A percentile compares a stretch with the other conserved stretches of the same genome.
Evolutionary conservation across 2,888 invertebrate genomes (phyloP).

Genomic region (Cosmia trapezina): DNA sequence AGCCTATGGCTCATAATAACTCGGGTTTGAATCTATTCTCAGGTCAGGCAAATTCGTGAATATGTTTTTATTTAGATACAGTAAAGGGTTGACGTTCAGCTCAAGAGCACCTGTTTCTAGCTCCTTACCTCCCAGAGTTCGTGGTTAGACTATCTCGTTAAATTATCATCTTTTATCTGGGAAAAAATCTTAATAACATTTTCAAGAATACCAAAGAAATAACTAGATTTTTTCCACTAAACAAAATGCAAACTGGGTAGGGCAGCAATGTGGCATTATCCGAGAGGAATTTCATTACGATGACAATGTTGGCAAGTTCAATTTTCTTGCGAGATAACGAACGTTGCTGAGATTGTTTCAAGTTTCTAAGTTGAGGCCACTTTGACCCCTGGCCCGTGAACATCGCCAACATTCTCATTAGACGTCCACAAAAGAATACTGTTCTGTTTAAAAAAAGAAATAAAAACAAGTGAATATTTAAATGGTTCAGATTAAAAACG

Average conservation of each 20-base stretch:
- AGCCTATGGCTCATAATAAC: not conserved
- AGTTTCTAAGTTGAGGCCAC: constrained; percentile 82
- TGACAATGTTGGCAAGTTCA: constrained; percentile 86
- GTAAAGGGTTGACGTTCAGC: constrained; percentile 28
- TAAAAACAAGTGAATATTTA: constrained; percentile 69
- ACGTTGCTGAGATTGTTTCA: constrained; percentile 85
- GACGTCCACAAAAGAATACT: constrained; percentile 79
- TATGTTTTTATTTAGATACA: constrained; percentile 18
- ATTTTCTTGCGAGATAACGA: constrained; percentile 85
- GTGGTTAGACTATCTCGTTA: constrained; percentile 30
- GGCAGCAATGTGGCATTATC: constrained; percentile 67
- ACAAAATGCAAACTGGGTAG: constrained; percentile 58
- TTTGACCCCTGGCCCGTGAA: constrained; percentile 87
- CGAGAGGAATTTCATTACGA: constrained; percentile 86
- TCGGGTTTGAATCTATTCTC: not conserved
- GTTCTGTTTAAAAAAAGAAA: constrained; percentile 73
- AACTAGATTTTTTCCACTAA: constrained; percentile 47
- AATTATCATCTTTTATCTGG: constrained; percentile 34
- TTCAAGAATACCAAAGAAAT: constrained; percentile 37
- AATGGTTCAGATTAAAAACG: constrained; percentile 61
- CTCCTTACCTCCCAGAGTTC: constrained; percentile 10
- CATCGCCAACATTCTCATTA: constrained; percentile 84
- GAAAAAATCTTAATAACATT: constrained; percentile 48
- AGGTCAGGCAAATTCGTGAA: not conserved
- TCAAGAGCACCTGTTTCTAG: constrained; percentile 24